Evolutionary conservation across 2,888 invertebrate genomes (phyloP).

Genomic region (Nomada flava): DNA sequence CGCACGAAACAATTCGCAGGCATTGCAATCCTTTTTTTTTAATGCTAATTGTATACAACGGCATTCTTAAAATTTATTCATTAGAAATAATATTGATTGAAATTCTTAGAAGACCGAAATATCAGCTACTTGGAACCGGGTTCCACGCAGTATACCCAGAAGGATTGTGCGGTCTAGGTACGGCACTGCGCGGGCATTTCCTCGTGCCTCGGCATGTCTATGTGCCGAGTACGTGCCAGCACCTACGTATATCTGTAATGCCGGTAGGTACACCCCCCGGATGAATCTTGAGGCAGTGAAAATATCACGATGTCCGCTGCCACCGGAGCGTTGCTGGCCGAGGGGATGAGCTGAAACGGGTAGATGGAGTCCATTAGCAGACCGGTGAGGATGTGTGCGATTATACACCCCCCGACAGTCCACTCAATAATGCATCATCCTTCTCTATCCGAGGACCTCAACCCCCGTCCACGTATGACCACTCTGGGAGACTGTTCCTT

Average conservation of each 20-base stretch:
- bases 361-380: conserved; percentile 81
- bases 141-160: neutral
- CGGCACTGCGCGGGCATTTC: conserved; percentile 66
- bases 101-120: neutral
- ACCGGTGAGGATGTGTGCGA: conserved; percentile 80
- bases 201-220: conserved; percentile 50
- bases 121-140: neutral
- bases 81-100: no score
- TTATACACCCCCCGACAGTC: conserved; percentile 79
- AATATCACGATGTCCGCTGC: conserved; percentile 76
- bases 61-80: no score
- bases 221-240: conserved; percentile 65
- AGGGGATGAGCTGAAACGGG: conserved; percentile 70
- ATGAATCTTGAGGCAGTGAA: conserved; percentile 78
- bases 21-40: no score
- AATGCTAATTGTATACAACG: no score
- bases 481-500: conserved; percentile 73
- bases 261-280: conserved; percentile 67
- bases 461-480: conserved; percentile 77
- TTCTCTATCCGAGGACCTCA: conserved; percentile 71
- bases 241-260: conserved; percentile 71
- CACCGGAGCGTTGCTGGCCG: conserved; percentile 64
- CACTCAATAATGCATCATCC: conserved; percentile 84
- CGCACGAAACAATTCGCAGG: no score
- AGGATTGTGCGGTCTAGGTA: conserved; percentile 16